Percentiles rank a stretch among this genome's conserved stretches.
phyloP scores from a whole-genome alignment of 2,113 vertebrate genomes.

The Psilopogon haemacephalus region DNA sequence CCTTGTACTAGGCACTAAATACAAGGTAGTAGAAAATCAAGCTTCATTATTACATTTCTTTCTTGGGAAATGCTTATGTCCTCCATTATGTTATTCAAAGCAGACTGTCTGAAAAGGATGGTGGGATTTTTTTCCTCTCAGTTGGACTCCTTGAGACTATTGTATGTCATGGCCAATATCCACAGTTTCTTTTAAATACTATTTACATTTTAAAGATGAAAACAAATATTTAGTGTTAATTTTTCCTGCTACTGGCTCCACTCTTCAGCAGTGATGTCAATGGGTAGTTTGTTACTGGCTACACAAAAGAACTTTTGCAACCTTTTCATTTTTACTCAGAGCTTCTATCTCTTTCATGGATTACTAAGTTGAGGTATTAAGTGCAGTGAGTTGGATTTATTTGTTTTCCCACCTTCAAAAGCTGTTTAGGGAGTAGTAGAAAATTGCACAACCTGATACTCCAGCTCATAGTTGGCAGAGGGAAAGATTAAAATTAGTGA shows the following conservation, averaged over 20 bases:
- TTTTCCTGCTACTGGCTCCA: not conserved
- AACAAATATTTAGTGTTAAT: not conserved
- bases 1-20: not conserved
- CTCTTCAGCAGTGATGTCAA: not conserved
- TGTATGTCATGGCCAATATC: not conserved
- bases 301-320: not conserved
- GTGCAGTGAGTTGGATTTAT: not conserved
- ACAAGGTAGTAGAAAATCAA: not conserved
- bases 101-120: not conserved
- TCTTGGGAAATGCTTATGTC: not conserved
- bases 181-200: not conserved
- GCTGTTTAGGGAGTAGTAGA: not conserved
- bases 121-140: not conserved
- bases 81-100: not conserved
- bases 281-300: not conserved
- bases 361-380: not conserved
- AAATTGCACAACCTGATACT: not conserved
- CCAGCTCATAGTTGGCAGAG: not conserved
- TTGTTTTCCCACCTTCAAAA: not conserved
- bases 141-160: not conserved
- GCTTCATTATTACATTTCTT: not conserved
- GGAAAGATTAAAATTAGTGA: not conserved
- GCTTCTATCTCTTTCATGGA: not conserved
- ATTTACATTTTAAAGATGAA: not conserved
- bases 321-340: not conserved